Evolutionary conservation across 2,888 invertebrate genomes (phyloP).

Genomic region (Himalopsyche kuldschensis): DNA sequence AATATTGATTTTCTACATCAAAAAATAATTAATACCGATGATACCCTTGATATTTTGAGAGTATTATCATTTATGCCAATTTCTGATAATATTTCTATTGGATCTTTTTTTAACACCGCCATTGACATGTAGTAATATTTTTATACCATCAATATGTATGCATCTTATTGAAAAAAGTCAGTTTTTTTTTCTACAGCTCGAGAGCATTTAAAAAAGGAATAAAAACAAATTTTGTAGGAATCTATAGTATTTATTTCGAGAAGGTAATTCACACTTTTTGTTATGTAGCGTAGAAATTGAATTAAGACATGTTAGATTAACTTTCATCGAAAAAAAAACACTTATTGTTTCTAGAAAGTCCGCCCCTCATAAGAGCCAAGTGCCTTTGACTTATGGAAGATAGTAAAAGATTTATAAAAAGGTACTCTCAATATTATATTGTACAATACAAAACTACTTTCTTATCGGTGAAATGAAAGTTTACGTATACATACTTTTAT

Average conservation of each 20-base stretch:
- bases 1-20: too few relatives aligned
- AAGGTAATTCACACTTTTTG: neutral
- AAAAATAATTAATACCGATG: too few relatives aligned
- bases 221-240: neutral
- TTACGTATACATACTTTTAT: slow-evolving; percentile 28
- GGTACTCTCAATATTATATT: slow-evolving; percentile 27
- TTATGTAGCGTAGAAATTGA: neutral
- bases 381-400: slow-evolving; percentile 32
- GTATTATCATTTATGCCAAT: too few relatives aligned
- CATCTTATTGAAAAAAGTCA: neutral
- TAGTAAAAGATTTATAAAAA: slow-evolving; percentile 20
- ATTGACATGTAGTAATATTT: too few relatives aligned
- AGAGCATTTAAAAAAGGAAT: neutral
- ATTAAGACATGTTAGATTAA: neutral
- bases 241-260: neutral
- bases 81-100: too few relatives aligned
- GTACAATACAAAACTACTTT: slow-evolving; percentile 11
- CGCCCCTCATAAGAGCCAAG: slow-evolving; percentile 35
- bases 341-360: slow-evolving; percentile 6
- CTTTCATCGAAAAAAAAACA: neutral
- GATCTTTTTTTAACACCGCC: too few relatives aligned
- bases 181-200: too few relatives aligned
- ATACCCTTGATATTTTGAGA: too few relatives aligned
- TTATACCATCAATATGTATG: neutral
- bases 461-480: slow-evolving; percentile 19